Evolutionary conservation across 2,797 vertebrate genomes (phyloP).

Genomic region (Cuniculus paca): DNA sequence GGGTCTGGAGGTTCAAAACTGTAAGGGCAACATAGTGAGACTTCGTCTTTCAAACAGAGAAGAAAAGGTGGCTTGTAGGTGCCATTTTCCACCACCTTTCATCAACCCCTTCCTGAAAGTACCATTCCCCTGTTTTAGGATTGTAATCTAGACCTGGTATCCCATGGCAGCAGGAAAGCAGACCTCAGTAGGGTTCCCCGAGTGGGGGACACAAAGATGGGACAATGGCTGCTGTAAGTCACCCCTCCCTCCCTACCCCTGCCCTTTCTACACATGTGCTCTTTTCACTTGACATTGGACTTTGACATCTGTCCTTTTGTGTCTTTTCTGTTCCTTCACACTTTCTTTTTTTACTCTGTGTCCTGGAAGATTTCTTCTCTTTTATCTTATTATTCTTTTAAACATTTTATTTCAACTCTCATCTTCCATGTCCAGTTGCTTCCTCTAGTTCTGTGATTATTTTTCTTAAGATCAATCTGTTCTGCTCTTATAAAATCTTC

Average conservation of each 20-base stretch:
- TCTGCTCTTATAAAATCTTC: conserved; percentile 18
- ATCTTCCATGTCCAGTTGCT: not conserved
- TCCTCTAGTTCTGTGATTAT: not conserved
- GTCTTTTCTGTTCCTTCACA: not conserved
- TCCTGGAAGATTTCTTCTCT: not conserved
- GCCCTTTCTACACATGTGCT: not conserved
- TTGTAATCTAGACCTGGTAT: not conserved
- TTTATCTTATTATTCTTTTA: not conserved
- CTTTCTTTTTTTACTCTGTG: not conserved
- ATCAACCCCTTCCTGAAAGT: not conserved
- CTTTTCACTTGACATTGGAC: not conserved
- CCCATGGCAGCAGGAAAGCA: too few species aligned
- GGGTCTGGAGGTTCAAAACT: not conserved
- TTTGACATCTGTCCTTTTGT: not conserved
- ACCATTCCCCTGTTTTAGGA: not conserved
- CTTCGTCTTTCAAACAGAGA: not conserved
- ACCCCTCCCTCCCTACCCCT: too few species aligned
- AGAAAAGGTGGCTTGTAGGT: not conserved
- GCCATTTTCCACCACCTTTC: not conserved
- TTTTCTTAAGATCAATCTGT: not conserved
- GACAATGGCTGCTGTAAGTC: not conserved
- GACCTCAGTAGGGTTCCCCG: not conserved
- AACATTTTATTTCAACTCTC: conserved; percentile 33
- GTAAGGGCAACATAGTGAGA: not conserved
- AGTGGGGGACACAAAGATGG: not conserved